phyloP scores from a whole-genome alignment of 1,140 invertebrate species.

The Drosophila sturtevanti region DNA sequence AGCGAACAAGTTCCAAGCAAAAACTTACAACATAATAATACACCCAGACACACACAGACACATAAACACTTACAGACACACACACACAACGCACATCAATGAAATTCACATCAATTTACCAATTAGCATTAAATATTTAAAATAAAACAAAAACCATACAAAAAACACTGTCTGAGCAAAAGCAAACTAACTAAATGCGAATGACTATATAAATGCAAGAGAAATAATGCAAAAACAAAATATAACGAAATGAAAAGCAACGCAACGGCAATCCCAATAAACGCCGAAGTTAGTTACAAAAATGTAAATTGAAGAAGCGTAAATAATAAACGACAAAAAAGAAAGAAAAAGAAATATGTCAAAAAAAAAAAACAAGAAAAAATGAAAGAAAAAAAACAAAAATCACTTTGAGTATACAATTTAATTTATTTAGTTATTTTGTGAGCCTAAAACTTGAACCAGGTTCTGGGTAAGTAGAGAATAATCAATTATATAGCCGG shows the following conservation, averaged over 20 bases:
- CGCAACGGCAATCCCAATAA: slow-evolving; percentile 46
- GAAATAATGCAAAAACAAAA: slow-evolving; percentile 42
- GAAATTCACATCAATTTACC: slow-evolving; percentile 70
- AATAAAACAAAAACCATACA: slow-evolving; percentile 23
- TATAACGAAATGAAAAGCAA: slow-evolving; percentile 46
- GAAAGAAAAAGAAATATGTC: slow-evolving; percentile 34
- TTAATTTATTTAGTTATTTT: slow-evolving; percentile 43
- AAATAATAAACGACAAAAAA: slow-evolving; percentile 54
- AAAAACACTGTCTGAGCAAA: slow-evolving; percentile 66
- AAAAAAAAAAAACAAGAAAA: slow-evolving; percentile 36
- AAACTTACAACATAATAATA: slow-evolving; percentile 45
- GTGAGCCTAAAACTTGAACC: not conserved
- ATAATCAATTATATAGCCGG: slow-evolving; percentile 62
- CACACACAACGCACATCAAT: slow-evolving; percentile 50
- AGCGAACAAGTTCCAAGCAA: slow-evolving; percentile 69
- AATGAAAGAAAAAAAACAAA: slow-evolving; percentile 43
- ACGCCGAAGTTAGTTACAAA: slow-evolving; percentile 55
- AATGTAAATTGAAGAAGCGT: slow-evolving; percentile 69
- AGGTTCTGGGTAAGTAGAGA: not conserved
- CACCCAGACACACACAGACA: slow-evolving; percentile 29
- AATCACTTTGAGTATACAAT: slow-evolving; percentile 35
- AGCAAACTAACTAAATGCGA: slow-evolving; percentile 71
- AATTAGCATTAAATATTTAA: slow-evolving; percentile 66
- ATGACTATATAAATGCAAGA: slow-evolving; percentile 50
- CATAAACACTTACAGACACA: slow-evolving; percentile 15